Conservation (phyloP, 1,140 invertebrate genomes). For the Cataglyphis hispanica region DNA sequence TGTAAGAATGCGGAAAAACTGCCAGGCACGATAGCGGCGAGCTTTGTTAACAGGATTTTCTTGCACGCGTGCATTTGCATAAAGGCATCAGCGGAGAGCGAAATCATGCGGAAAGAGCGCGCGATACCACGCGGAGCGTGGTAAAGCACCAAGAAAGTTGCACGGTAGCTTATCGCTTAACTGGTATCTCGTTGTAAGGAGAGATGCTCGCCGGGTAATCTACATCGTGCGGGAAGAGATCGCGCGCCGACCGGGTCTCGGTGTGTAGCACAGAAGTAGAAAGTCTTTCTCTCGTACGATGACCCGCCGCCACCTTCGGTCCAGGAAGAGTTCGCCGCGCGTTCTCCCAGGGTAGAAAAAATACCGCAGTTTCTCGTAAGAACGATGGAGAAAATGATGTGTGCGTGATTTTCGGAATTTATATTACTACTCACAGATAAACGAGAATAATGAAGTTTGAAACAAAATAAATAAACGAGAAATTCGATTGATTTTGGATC, state of each 20-base stretch:
- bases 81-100: constrained; percentile 39
- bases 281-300: constrained; percentile 75
- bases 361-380: constrained; percentile 39
- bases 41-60: constrained; percentile 60
- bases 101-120: constrained; percentile 42
- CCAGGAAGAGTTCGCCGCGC: constrained; percentile 46
- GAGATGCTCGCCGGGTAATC: constrained; percentile 64
- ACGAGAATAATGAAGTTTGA: not conserved
- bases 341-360: constrained; percentile 45
- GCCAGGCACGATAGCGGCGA: constrained; percentile 32
- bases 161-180: constrained; percentile 71
- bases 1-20: constrained; percentile 38
- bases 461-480: constrained; percentile 33
- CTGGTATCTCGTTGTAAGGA: constrained; percentile 75
- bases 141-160: constrained; percentile 65
- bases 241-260: constrained; percentile 6
- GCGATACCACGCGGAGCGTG: constrained; percentile 22
- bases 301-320: constrained; percentile 67
- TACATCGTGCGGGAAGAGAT: constrained; percentile 73
- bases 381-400: constrained; percentile 9
- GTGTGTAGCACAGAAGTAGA: constrained; percentile 73
- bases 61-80: constrained; percentile 61
- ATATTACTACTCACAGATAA: constrained; percentile 62
- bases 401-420: no score
- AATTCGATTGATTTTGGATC: not conserved